Percentiles rank a stretch among this genome's conserved stretches.
phyloP scores from a whole-genome alignment of 2,113 vertebrate species.

The Salvelinus sp. region DNA sequence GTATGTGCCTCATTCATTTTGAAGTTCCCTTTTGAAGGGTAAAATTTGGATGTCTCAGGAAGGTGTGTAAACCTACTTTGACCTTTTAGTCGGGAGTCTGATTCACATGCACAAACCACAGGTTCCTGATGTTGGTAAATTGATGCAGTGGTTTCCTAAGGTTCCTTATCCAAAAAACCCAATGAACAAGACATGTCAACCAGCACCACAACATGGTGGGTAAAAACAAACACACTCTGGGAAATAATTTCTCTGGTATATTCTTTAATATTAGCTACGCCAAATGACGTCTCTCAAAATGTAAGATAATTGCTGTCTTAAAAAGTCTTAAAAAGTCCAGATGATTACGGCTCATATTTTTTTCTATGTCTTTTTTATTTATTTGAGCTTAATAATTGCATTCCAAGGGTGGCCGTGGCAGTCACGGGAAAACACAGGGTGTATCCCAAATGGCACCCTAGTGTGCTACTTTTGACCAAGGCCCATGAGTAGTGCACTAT shows the following conservation, averaged over 20 bases:
- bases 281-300: background rate
- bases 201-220: background rate
- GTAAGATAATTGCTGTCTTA: background rate
- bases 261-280: background rate
- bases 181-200: background rate
- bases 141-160: background rate
- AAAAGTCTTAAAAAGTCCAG: too few species aligned
- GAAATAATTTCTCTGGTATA: background rate
- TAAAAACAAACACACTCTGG: background rate
- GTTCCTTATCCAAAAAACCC: background rate
- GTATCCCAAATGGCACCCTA: too few species aligned
- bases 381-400: background rate
- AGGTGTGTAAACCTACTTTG: too few species aligned
- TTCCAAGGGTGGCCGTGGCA: background rate
- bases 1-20: background rate
- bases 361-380: background rate
- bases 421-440: background rate
- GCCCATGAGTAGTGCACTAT: background rate
- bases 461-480: too few species aligned
- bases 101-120: background rate
- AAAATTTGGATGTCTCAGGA: too few species aligned
- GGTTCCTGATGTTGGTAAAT: background rate
- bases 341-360: background rate
- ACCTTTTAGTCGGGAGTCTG: too few species aligned
- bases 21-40: background rate